Base-by-base conservation (phyloP, 2,888 invertebrate species). In the Apamea crenata region DNA sequence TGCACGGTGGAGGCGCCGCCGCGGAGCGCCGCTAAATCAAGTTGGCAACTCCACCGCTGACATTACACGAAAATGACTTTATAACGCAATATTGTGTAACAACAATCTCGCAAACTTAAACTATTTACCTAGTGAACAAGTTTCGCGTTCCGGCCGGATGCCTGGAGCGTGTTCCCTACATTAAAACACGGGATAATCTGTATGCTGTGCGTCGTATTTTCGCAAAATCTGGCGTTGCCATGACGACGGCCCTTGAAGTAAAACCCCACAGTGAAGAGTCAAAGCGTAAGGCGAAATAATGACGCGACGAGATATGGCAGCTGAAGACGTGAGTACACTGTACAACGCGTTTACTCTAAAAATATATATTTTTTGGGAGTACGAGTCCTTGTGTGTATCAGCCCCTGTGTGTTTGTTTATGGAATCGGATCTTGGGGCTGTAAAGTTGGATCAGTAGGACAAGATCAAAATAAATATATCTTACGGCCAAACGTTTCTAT, bases 91-190 rank as follows among this genome's bases (percentile, higher is more conserved):
- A 93, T 92, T 91, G 90, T 90, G 85, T 87, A 92, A 90, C 91
- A 91, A 92, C 90, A 90, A 86, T 77, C 85, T 82, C 77, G 81
- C 80, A 87, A 94, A 95, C 94, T 95, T 88, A 88, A 96, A 96
- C 95, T 96, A 96, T 96, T 96, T 94, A 94, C 94, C 93, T 93
- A 92, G 91, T 92, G 91, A 91, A 91, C 94, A 95, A 95, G 94
- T 96, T 95, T 93, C 87, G 90, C 91, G 93, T 94, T 93, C 95
- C 94, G 84, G 82, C 90, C 92, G 93, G 89, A 92, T 94, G 93
- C 93, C 93, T 92, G 91, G 81, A 93, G 94, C 93, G 92, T 91
- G 89, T 91, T 89, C 80, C 80, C 86, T 82, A 84, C 90, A 84
- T 90, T 87, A 89, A 89, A 89, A 93, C 90, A 92, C 91, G 89